Evolutionary conservation across 2,888 invertebrate genomes (phyloP).

Genomic region (Euplagia quadripunctaria): DNA sequence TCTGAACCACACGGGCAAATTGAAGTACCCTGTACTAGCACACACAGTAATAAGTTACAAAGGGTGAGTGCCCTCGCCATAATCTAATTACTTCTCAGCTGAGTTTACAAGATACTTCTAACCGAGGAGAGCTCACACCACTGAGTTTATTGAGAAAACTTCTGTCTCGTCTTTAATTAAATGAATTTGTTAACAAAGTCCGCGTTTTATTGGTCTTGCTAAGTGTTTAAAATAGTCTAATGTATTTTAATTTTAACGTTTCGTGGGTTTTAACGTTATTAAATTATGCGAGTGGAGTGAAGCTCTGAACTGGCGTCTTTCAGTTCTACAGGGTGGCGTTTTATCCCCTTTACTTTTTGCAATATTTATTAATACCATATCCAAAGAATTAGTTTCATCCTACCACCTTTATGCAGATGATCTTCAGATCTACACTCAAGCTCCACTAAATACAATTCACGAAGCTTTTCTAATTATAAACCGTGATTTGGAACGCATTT

Average conservation of each 20-base stretch:
- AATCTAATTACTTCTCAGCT: slow-evolving; percentile 13
- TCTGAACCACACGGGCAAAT: too few relatives aligned
- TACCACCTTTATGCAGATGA: too few relatives aligned
- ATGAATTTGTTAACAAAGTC: slow-evolving; percentile 41
- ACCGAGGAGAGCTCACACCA: slow-evolving; percentile 10
- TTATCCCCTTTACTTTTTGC: too few relatives aligned
- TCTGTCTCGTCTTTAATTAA: slow-evolving; percentile 47
- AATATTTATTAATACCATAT: too few relatives aligned
- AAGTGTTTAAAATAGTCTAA: slow-evolving; percentile 13
- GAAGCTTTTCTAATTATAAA: too few relatives aligned
- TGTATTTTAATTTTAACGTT: slow-evolving; percentile 7
- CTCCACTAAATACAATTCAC: too few relatives aligned
- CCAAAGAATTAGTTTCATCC: too few relatives aligned
- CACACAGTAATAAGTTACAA: slow-evolving; percentile 3
- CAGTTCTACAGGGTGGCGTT: too few relatives aligned
- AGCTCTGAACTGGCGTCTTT: neutral
- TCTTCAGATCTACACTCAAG: too few relatives aligned
- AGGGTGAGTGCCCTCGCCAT: slow-evolving; percentile 6
- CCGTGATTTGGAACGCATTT: too few relatives aligned
- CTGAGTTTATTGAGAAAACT: slow-evolving; percentile 41
- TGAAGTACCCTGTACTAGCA: too few relatives aligned
- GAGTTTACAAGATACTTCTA: slow-evolving; percentile 14
- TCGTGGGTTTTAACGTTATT: neutral
- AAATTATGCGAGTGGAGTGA: neutral
- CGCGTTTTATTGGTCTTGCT: slow-evolving; percentile 41